Percentiles rank a stretch among this genome's conserved stretches.
phyloP scores from a whole-genome alignment of 2,113 vertebrate genomes.

The Spheniscus mendiculus region DNA sequence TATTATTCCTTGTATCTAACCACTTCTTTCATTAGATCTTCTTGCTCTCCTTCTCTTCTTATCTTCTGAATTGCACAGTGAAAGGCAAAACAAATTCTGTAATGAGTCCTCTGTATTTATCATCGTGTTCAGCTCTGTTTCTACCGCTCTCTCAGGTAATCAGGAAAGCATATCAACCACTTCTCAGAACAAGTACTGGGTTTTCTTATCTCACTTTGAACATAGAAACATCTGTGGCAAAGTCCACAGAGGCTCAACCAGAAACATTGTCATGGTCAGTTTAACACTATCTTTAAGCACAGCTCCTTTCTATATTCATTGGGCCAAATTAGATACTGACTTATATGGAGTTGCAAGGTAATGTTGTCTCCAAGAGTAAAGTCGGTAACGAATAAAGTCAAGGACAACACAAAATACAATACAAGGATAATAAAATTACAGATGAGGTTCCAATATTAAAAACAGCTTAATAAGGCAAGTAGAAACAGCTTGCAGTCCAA shows the following conservation, averaged over 20 bases:
- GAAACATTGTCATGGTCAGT: not conserved
- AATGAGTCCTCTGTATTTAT: not conserved
- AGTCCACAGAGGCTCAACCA: not conserved
- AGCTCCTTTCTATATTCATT: not conserved
- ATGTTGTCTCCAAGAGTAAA: not conserved
- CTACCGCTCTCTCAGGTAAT: not conserved
- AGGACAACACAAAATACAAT: not conserved
- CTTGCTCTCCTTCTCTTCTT: not conserved
- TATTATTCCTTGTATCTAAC: not conserved
- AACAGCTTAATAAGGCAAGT: not conserved
- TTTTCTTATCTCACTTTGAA: not conserved
- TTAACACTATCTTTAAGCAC: not conserved
- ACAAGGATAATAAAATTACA: not conserved
- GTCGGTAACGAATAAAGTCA: not conserved
- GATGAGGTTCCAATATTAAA: not conserved
- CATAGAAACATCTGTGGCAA: not conserved
- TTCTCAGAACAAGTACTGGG: not conserved
- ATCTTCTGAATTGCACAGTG: not conserved
- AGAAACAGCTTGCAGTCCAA: not conserved
- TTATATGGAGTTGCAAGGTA: not conserved
- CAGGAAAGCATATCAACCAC: not conserved
- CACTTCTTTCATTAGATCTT: not conserved
- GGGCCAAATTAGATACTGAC: not conserved
- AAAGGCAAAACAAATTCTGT: not conserved
- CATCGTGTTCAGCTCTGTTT: not conserved